Conservation (phyloP, 2,113 vertebrate species). For the Apteryx mantelli region DNA sequence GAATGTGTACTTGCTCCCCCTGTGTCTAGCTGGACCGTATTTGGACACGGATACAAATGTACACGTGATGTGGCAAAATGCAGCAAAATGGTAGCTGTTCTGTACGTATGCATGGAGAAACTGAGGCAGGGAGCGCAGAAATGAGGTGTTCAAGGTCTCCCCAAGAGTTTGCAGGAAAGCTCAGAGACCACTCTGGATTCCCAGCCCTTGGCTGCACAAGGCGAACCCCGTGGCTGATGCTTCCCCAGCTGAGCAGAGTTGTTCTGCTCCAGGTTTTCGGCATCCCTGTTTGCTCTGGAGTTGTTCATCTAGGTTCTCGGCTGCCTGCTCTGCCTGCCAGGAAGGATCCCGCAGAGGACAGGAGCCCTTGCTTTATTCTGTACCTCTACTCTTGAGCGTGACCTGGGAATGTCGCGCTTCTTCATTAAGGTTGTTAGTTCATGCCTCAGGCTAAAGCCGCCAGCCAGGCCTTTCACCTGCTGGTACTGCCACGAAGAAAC, state of each 20-base stretch:
- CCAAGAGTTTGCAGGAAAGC: too few species aligned
- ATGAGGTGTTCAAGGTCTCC: background rate
- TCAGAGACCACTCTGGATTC: background rate
- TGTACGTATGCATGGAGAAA: background rate
- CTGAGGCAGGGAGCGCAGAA: background rate
- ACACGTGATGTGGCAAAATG: too few species aligned
- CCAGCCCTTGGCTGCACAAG: fast-evolving
- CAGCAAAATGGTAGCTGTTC: background rate
- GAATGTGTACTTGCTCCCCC: background rate
- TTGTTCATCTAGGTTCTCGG: background rate
- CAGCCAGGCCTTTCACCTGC: background rate
- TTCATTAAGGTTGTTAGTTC: background rate
- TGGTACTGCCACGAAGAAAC: background rate
- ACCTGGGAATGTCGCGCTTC: background rate
- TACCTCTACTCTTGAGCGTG: background rate
- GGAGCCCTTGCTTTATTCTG: background rate
- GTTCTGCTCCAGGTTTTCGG: background rate
- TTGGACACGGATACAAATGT: background rate
- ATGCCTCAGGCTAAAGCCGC: background rate
- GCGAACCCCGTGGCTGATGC: fast-evolving
- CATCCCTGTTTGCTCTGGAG: background rate
- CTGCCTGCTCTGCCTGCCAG: background rate
- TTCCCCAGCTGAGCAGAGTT: background rate
- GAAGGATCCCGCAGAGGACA: background rate
- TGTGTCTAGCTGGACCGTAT: background rate